Evolutionary conservation across 35 echinoderm and acorn worm genomes (phyloP), one percentile per base, ranked within the genome.

Genomic region (Heliocidaris erythrogramma): DNA sequence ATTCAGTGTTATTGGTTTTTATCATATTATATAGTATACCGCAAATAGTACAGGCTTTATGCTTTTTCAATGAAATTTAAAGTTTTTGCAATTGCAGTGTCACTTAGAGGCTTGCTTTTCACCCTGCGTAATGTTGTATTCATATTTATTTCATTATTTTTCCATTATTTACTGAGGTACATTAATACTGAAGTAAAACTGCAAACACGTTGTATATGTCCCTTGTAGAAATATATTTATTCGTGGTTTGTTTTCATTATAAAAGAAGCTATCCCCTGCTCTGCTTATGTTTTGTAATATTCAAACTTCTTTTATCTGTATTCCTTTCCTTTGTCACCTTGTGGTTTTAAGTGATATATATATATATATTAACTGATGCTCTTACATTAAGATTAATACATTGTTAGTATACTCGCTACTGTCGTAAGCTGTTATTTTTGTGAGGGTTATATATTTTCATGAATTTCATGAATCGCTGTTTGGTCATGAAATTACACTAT

Each of bases 221-320:
- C 17, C 65, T 78, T n/a, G 27, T 78, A n/a, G 65, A 78, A 78
- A 78, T 78, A 78, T 78, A 78, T 78, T n/a, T 78, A 78, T 78
- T 78, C 13, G 10, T 78, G 7, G 65, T 21, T 78, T 78, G 0
- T 60, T 60, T 60, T 60, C 18, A 60, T 42, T 18, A 13, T 9
- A 60, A 60, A 60, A 60, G n/a, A n/a, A n/a, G n/a, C n/a, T n/a
- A n/a, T n/a, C 35, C 35, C 2, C 2, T 42, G 1, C 52, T 10
- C 52, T 14, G 52, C 52, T 56, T 7, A 24, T 24, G 61, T 24
- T 21, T 13, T 71, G 17, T 71, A 71, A 71, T 71, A 71, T 71
- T n/a, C 61, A n/a, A 71, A 71, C 61, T 71, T 21, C 65, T 42
- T 42, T 42, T 42, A 1, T 42, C 35, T 78, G 65, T 78, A 78